Conservation (phyloP, 2,113 vertebrate species). For the Sisor rabdophorus region DNA sequence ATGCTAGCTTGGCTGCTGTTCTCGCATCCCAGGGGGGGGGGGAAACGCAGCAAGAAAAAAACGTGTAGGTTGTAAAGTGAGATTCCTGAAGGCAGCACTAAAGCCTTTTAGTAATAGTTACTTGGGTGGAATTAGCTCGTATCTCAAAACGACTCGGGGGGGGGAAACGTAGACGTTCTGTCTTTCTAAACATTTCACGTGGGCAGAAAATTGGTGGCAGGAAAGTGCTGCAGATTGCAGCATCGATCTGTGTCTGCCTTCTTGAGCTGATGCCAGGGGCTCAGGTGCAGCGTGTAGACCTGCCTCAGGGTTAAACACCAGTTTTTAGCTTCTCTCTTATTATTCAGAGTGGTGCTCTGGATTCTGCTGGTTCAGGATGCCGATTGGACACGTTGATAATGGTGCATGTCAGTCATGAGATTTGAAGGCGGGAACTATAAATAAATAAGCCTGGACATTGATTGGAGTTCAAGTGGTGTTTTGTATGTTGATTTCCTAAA, state of each 20-base stretch:
- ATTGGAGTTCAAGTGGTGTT: too few relatives aligned
- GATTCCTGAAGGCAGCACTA: conserved; percentile 2
- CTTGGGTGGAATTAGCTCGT: neutral
- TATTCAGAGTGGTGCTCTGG: neutral
- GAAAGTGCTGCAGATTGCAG: conserved; percentile 3
- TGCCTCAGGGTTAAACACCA: conserved; percentile 8
- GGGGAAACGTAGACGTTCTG: neutral
- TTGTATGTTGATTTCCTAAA: too few relatives aligned
- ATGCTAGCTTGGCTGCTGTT: neutral
- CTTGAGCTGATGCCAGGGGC: conserved; percentile 25
- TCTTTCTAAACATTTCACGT: conserved; percentile 11
- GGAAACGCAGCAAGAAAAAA: neutral
- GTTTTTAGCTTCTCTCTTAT: conserved; percentile 3
- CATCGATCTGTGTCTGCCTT: conserved; percentile 26
- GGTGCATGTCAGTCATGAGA: neutral
- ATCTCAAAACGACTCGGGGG: neutral
- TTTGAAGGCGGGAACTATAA: neutral
- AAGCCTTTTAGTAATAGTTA: conserved; percentile 11
- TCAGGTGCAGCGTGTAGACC: neutral
- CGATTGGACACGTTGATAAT: neutral
- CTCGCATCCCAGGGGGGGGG: too few relatives aligned
- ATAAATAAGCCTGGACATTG: too few relatives aligned
- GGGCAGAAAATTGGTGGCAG: conserved; percentile 29
- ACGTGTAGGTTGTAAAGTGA: neutral
- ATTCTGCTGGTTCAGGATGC: neutral